These are phyloP conservation scores for Harlomillsia oculata DNA, from an alignment of 1,140 invertebrate species.

Conservation along the genomic window DNA sequence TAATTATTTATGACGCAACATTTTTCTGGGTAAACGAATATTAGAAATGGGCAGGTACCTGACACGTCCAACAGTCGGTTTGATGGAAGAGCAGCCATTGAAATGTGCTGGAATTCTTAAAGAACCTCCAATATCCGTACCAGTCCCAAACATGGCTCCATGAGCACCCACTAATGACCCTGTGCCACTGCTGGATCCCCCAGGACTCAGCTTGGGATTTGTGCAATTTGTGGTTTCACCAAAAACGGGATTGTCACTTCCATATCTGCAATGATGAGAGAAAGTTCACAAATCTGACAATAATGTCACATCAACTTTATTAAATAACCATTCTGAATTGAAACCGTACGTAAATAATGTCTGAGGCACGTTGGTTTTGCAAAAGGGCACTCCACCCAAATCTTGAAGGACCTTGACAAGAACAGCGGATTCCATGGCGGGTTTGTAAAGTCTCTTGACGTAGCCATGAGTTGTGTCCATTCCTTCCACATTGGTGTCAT, in stretches of 20 bases:
- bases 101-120: constrained; percentile 29
- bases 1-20: neutral
- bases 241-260: constrained; percentile 32
- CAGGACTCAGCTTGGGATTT: constrained; percentile 23
- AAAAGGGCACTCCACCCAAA: constrained; percentile 43
- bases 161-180: constrained; percentile 26
- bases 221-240: constrained; percentile 26
- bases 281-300: neutral
- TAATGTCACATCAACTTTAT: neutral
- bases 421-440: constrained; percentile 37
- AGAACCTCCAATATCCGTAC: constrained; percentile 48
- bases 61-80: constrained; percentile 22
- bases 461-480: constrained; percentile 44
- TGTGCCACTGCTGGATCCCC: constrained; percentile 29
- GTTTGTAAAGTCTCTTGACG: constrained; percentile 38
- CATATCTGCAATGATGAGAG: neutral
- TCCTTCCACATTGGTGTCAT: constrained; percentile 38
- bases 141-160: constrained; percentile 26
- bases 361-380: constrained; percentile 42
- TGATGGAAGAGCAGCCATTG: constrained; percentile 26
- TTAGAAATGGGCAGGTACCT: constrained; percentile 4
- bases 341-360: constrained; percentile 14
- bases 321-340: neutral
- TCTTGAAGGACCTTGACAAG: constrained; percentile 37
- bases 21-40: neutral